Evolutionary conservation across 53 echinoderm and acorn worm species (phyloP), one percentile per base, ranked within the genome.

Genomic region (Crossaster papposus): DNA sequence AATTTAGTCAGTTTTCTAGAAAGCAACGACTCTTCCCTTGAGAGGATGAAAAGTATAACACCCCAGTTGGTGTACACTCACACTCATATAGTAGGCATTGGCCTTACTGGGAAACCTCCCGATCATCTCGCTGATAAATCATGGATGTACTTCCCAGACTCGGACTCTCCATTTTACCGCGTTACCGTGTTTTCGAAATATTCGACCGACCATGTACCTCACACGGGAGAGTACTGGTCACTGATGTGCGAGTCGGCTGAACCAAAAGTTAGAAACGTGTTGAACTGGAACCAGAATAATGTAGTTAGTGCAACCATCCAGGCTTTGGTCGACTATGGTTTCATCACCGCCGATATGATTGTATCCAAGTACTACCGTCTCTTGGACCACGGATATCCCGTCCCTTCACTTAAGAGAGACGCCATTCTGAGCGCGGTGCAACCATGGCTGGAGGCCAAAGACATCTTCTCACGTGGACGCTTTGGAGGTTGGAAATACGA

Each of bases 101-200:
- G 91, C 29, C 85, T 91, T 14, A 29, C 68, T 6, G 91, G 91
- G 22, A 79, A 79, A 30, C 70, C 85, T 54, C 91, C 91, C 5
- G 22, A 53, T 36, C 18, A 28, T 22, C 85, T 91, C 18, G 29
- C 65, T 3, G 91, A 79, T 31, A 91, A 85, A 62, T 91, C 91
- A 1, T 91, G 91, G 91, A 79, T 91, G 65, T 91, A 91, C 54
- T 91, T 91, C 24, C 91, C 91, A 0, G 91, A 91, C 38, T 91
- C 84, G 0, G 91, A 91, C 70, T 91, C 91, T n/a, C 91, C 91
- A 7, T 91, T 91, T 71, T 91, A 91, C 33, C 78, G 91, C 26
- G 35, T 91, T 5, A 91, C 91, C 0, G 71, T 91, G 22, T 91
- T 91, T 51, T 58, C 58, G 17, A 58, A 58, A 64, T 32, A 54